Conservation (phyloP, 2,888 invertebrate species). For the Achlya flavicornis region DNA sequence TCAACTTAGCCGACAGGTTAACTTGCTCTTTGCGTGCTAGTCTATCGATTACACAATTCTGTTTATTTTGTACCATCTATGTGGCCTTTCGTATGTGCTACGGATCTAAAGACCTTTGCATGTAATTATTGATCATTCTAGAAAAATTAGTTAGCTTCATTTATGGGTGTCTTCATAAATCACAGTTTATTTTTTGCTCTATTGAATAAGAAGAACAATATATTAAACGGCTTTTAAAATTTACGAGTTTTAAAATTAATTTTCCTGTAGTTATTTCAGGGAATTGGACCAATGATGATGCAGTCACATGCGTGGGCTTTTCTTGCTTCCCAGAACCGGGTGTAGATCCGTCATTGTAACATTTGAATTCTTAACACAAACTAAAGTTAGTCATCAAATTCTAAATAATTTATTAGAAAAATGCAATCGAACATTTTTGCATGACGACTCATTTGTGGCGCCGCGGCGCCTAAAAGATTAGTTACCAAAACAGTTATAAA, state of each 20-base stretch:
- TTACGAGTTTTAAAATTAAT: not conserved
- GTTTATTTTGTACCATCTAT: not conserved
- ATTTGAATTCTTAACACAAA: slow-evolving; percentile 34
- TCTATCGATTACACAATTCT: not conserved
- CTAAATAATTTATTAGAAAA: slow-evolving; percentile 15
- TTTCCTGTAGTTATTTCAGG: slow-evolving; percentile 9
- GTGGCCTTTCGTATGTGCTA: not conserved
- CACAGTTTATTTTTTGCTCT: not conserved
- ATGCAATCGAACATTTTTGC: slow-evolving; percentile 11
- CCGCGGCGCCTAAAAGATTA: slow-evolving; percentile 32
- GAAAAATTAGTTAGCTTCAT: too few species aligned
- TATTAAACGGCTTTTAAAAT: not conserved
- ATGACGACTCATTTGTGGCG: slow-evolving; percentile 10
- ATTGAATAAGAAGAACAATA: too few species aligned
- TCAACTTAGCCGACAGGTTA: not conserved
- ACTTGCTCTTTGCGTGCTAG: not conserved
- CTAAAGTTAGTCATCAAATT: slow-evolving; percentile 44
- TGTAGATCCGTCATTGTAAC: slow-evolving; percentile 16
- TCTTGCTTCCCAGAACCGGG: slow-evolving; percentile 2
- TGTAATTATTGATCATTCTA: too few species aligned
- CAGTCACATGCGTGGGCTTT: not conserved
- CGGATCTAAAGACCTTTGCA: not conserved
- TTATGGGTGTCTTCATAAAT: too few species aligned
- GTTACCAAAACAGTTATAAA: slow-evolving; percentile 40
- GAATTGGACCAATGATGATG: not conserved